Evolutionary conservation across 2,797 vertebrate species (phyloP).

Genomic region (Tauraco hartlaubi): DNA sequence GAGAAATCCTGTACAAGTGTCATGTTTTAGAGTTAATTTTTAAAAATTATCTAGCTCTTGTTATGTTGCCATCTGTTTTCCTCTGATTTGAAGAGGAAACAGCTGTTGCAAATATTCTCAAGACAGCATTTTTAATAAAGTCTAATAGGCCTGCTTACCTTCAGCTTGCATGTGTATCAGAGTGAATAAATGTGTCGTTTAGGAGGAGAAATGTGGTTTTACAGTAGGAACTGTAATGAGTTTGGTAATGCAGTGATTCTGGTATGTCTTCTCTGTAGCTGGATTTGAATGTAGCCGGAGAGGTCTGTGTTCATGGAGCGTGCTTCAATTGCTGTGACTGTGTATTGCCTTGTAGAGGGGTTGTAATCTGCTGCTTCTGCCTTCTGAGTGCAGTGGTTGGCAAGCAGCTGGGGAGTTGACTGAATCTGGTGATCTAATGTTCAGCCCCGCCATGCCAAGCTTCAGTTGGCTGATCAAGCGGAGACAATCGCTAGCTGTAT

Average conservation of each 20-base stretch:
- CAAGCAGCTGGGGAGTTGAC: neutral
- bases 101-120: constrained; percentile 66
- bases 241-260: neutral
- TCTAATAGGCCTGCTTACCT: constrained; percentile 55
- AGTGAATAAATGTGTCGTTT: neutral
- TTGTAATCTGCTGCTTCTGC: neutral
- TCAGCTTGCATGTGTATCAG: neutral
- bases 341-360: neutral
- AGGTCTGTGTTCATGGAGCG: neutral
- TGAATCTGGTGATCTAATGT: neutral
- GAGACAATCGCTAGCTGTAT: neutral
- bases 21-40: constrained; percentile 48
- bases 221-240: neutral
- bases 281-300: neutral
- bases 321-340: neutral
- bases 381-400: neutral
- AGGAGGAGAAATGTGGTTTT: neutral
- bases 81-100: constrained; percentile 63
- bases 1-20: constrained; percentile 60
- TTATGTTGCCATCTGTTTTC: constrained; percentile 70
- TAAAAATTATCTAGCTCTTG: constrained; percentile 57
- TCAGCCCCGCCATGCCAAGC: fast-evolving
- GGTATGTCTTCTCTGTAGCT: neutral
- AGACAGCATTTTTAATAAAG: constrained; percentile 54
- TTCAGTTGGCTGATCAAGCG: neutral